Conservation (phyloP, 2,888 invertebrate species). For the Nomada fabriciana region DNA sequence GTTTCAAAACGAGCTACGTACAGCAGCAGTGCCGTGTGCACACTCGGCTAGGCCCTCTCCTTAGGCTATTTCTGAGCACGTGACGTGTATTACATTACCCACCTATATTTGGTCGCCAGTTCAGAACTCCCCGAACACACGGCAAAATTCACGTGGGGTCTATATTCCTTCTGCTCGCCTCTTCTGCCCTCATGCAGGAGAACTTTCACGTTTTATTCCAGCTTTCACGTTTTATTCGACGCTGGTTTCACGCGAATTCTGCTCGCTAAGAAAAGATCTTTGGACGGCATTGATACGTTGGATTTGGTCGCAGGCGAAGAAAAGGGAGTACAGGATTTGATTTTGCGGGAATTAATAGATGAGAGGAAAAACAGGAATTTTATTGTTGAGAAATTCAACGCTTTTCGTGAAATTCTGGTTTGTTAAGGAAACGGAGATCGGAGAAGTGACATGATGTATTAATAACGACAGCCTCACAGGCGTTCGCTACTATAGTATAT, state of each 20-base stretch:
- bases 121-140: conserved; percentile 65
- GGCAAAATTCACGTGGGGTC: conserved; percentile 64
- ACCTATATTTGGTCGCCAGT: conserved; percentile 85
- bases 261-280: no score
- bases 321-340: no score
- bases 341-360: background rate
- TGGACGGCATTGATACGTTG: no score
- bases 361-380: no score
- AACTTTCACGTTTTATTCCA: conserved; percentile 35
- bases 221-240: no score
- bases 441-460: background rate
- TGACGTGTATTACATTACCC: conserved; percentile 87
- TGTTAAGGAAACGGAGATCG: background rate
- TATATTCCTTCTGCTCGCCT: conserved; percentile 1
- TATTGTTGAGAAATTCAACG: no score
- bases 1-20: conserved; percentile 60
- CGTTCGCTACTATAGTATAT: background rate
- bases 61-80: conserved; percentile 86
- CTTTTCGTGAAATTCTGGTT: no score
- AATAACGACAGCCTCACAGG: background rate
- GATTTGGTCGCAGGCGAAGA: no score
- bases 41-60: conserved; percentile 83
- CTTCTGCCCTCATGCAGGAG: conserved; percentile 21
- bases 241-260: no score
- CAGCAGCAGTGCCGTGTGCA: conserved; percentile 85